Percentiles rank a stretch among this genome's conserved stretches.
Evolutionary conservation across 1,140 invertebrate genomes (phyloP).

Genomic region (Drosophila lini): DNA sequence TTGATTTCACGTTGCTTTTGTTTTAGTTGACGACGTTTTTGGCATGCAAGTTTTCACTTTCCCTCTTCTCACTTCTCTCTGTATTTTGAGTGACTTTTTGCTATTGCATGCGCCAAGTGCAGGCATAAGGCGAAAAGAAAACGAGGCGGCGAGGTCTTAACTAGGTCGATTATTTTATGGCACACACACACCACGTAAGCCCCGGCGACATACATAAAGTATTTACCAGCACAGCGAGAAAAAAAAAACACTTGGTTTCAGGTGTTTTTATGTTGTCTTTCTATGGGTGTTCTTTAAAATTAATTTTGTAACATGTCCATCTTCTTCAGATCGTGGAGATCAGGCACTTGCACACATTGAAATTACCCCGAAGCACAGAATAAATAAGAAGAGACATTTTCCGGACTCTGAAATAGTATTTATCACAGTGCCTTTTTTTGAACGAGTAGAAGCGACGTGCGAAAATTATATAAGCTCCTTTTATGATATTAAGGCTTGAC

Average conservation of each 20-base stretch:
- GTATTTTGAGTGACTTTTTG: constrained; percentile 43
- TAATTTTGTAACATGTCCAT: no score
- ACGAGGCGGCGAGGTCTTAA: constrained; percentile 49
- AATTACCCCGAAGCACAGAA: not conserved
- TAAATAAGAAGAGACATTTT: not conserved
- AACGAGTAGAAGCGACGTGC: constrained; percentile 45
- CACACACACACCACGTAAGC: constrained; percentile 23
- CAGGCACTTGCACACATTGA: not conserved
- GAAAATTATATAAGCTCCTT: constrained; percentile 73
- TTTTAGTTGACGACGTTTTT: constrained; percentile 51
- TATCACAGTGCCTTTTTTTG: constrained; percentile 22
- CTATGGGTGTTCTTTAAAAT: not conserved
- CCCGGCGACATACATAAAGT: constrained; percentile 8
- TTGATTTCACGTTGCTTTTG: constrained; percentile 18
- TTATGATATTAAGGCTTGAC: constrained; percentile 64
- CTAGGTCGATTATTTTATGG: constrained; percentile 68
- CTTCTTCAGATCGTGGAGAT: not conserved
- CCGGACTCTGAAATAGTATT: not conserved
- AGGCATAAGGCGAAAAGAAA: constrained; percentile 34
- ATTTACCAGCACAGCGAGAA: constrained; percentile 21
- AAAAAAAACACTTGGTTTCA: not conserved
- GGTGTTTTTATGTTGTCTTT: not conserved
- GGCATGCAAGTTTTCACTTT: constrained; percentile 61
- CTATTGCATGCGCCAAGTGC: constrained; percentile 53
- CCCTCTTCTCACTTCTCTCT: constrained; percentile 29